Percentiles rank a stretch among this genome's conserved stretches.
These are phyloP conservation scores for Sanderia malayensis DNA, from an alignment of 30 jellyfish, hydroid and myxozoan species.

Conservation along the genomic window DNA sequence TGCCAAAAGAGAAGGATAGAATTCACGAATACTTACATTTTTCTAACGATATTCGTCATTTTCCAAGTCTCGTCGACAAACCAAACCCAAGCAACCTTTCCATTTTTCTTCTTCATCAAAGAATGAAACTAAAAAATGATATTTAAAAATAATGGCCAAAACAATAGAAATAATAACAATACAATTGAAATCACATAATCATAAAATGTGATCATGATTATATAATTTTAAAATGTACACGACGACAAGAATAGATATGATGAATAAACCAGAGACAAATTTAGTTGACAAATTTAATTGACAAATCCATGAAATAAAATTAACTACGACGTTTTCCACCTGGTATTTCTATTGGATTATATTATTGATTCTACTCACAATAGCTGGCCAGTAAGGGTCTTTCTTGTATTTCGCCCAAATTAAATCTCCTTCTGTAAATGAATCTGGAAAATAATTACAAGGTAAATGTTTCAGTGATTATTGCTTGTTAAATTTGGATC, in stretches of 20 bases:
- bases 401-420: slow-evolving; percentile 68
- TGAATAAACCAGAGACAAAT: neutral
- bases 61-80: slow-evolving; percentile 59
- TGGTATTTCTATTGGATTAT: no score
- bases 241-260: no score
- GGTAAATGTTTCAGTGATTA: neutral
- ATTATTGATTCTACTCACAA: slow-evolving; percentile 41
- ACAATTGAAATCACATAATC: no score
- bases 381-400: slow-evolving; percentile 85
- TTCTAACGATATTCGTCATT: slow-evolving; percentile 12
- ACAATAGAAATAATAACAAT: neutral
- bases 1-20: no score
- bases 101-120: neutral
- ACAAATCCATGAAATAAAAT: no score
- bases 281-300: no score
- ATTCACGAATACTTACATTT: slow-evolving; percentile 31
- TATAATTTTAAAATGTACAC: no score
- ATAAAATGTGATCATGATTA: neutral
- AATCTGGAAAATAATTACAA: slow-evolving; percentile 1
- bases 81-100: slow-evolving; percentile 32
- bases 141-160: neutral
- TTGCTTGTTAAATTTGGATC: neutral
- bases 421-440: slow-evolving; percentile 50
- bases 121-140: slow-evolving; percentile 24
- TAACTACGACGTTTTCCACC: no score